Evolutionary conservation across 2,113 vertebrate species (phyloP).

Genomic region (human (Homo sapiens)): DNA sequence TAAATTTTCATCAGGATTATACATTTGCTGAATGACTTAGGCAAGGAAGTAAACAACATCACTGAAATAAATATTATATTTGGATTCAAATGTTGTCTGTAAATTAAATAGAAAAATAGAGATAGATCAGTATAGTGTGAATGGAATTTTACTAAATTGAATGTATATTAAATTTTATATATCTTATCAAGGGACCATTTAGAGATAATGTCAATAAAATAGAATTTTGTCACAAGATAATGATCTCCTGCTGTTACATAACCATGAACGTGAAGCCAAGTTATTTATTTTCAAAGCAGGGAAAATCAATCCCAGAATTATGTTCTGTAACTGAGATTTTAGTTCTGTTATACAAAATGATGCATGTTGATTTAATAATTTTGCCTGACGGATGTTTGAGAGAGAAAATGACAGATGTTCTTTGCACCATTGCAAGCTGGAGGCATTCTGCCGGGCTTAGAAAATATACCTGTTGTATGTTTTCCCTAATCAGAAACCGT

Average conservation of each 20-base stretch:
- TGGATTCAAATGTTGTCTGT: constrained; percentile 47
- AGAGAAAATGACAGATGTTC: constrained; percentile 65
- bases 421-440: not conserved
- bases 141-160: constrained; percentile 55
- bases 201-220: constrained; percentile 67
- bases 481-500: constrained; percentile 49
- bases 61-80: constrained; percentile 49
- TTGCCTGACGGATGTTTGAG: constrained; percentile 69
- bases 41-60: constrained; percentile 48
- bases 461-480: constrained; percentile 55
- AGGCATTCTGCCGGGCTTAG: constrained; percentile 6
- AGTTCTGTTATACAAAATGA: constrained; percentile 70
- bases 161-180: constrained; percentile 69
- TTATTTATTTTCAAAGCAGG: constrained; percentile 73
- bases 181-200: constrained; percentile 64
- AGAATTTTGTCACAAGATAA: constrained; percentile 63
- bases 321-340: constrained; percentile 72
- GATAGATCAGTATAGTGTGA: constrained; percentile 25
- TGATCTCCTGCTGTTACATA: constrained; percentile 64
- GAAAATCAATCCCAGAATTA: constrained; percentile 67
- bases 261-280: constrained; percentile 49
- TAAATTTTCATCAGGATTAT: constrained; percentile 26
- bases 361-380: constrained; percentile 75
- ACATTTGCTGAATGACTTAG: not conserved
- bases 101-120: constrained; percentile 60